phyloP scores from a whole-genome alignment of 2,888 invertebrate genomes.

The Zygothrica quintamaculata region DNA sequence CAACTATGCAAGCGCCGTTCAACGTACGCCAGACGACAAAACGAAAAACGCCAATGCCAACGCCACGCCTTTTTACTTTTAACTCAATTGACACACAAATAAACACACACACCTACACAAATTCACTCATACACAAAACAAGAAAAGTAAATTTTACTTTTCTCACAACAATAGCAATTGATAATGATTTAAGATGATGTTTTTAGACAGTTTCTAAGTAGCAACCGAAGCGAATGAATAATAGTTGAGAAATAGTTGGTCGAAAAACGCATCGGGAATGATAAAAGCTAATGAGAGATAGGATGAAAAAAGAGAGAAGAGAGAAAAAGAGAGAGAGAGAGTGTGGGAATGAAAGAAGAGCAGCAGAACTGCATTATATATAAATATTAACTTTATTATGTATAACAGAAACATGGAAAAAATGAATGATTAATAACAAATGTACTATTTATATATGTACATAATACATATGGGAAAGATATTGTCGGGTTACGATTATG shows the following conservation, averaged over 20 bases:
- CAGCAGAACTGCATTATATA: slow-evolving; percentile 71
- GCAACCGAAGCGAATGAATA: slow-evolving; percentile 34
- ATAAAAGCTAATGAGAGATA: slow-evolving; percentile 24
- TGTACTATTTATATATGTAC: slow-evolving; percentile 71
- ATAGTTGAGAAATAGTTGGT: slow-evolving; percentile 14
- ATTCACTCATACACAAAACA: slow-evolving; percentile 13
- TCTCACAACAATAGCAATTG: slow-evolving; percentile 56
- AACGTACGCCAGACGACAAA: slow-evolving; percentile 48
- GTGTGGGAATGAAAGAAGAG: slow-evolving; percentile 28
- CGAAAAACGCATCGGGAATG: slow-evolving; percentile 9
- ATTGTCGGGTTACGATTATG: slow-evolving; percentile 48
- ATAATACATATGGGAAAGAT: slow-evolving; percentile 42
- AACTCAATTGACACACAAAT: slow-evolving; percentile 49
- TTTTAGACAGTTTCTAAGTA: slow-evolving; percentile 46
- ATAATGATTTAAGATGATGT: slow-evolving; percentile 51
- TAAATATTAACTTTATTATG: slow-evolving; percentile 68
- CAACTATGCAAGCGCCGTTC: slow-evolving; percentile 37
- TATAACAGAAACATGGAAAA: slow-evolving; percentile 54
- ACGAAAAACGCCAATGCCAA: slow-evolving; percentile 40
- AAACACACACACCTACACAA: slow-evolving; percentile 25
- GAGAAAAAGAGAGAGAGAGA: slow-evolving; percentile 32
- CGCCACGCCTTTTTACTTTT: slow-evolving; percentile 69
- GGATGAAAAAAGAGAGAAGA: slow-evolving; percentile 30
- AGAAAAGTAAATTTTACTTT: slow-evolving; percentile 55
- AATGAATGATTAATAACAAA: slow-evolving; percentile 32